phyloP scores from a whole-genome alignment of 2,113 vertebrate genomes.

The Sturnira hondurensis region DNA sequence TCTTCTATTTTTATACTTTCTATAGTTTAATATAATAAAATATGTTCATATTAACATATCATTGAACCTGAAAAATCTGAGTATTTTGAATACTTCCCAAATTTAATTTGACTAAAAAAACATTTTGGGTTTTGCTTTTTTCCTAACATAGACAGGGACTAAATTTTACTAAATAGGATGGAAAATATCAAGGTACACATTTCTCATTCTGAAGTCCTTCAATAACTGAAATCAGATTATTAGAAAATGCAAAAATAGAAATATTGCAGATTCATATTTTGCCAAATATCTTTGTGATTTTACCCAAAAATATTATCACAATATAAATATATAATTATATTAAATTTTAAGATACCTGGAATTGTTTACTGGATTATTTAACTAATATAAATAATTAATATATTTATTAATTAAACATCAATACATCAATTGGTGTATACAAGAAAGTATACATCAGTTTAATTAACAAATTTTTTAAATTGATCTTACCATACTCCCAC shows the following conservation, averaged over 20 bases:
- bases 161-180: not conserved
- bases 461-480: not conserved
- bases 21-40: not conserved
- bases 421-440: too few species aligned
- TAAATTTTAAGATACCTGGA: not conserved
- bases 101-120: not conserved
- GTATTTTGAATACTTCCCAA: not conserved
- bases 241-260: not conserved
- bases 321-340: not conserved
- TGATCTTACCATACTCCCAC: not conserved
- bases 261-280: not conserved
- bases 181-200: not conserved
- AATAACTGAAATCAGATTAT: not conserved
- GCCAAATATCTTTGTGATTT: not conserved
- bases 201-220: not conserved
- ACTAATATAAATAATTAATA: not conserved
- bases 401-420: too few species aligned
- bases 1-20: not conserved
- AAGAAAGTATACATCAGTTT: not conserved
- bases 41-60: not conserved
- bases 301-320: not conserved
- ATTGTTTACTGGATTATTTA: not conserved
- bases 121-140: not conserved
- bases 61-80: not conserved
- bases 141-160: not conserved